A percentile compares a stretch with the other conserved stretches of the same genome.
phyloP scores from a whole-genome alignment of 1,140 invertebrate species.

The Heliconius hermathena region DNA sequence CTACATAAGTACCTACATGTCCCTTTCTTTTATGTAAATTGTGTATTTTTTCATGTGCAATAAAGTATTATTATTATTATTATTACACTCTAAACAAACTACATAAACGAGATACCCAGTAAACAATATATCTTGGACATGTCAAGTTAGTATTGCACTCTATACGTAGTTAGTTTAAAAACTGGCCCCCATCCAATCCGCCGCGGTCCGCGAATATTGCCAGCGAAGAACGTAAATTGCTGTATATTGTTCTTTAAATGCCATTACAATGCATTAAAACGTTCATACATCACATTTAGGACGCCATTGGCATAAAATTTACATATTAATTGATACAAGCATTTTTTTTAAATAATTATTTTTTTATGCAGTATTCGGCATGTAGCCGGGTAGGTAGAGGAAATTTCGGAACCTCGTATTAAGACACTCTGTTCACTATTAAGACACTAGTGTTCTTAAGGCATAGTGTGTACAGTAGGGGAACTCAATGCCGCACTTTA shows the following conservation, averaged over 20 bases:
- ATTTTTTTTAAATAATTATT: no score
- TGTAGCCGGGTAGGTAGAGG: no score
- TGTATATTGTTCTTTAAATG: constrained; percentile 36
- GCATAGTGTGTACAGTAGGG: no score
- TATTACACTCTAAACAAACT: background rate
- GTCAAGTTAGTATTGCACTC: constrained; percentile 11
- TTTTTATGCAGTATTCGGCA: no score
- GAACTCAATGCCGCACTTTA: no score
- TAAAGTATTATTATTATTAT: no score
- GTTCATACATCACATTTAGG: constrained; percentile 27
- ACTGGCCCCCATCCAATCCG: constrained; percentile 29
- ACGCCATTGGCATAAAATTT: constrained; percentile 3
- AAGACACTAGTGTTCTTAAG: no score
- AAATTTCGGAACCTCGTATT: no score
- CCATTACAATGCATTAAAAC: constrained; percentile 32
- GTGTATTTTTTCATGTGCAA: no score
- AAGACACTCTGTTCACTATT: no score
- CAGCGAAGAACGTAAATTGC: constrained; percentile 28
- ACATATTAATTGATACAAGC: background rate
- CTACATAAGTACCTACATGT: no score
- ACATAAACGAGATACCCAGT: background rate
- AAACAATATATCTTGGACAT: background rate
- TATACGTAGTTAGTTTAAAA: constrained; percentile 15
- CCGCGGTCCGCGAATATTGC: constrained; percentile 22
- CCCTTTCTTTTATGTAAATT: no score